A percentile compares a stretch with the other conserved stretches of the same genome.
phyloP scores from a whole-genome alignment of 1,140 invertebrate species.

The Schmidtea mediterranea region DNA sequence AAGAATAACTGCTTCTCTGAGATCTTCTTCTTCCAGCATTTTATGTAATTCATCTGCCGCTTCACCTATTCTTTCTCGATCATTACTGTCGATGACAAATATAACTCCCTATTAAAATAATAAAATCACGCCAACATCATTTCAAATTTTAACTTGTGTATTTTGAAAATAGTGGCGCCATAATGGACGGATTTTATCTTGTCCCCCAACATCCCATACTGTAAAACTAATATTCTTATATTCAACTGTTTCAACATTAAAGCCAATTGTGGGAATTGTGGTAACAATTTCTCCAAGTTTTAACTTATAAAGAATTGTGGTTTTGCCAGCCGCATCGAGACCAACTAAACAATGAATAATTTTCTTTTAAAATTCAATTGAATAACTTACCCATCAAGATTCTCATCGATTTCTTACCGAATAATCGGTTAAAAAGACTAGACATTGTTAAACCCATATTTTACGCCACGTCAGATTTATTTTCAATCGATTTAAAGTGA shows the following conservation, averaged over 20 bases:
- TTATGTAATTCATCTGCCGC: slow-evolving; percentile 70
- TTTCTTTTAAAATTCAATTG: too few relatives aligned
- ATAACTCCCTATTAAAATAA: slow-evolving; percentile 35
- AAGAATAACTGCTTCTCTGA: slow-evolving; percentile 74
- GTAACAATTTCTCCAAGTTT: slow-evolving; percentile 89
- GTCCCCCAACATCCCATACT: slow-evolving; percentile 29
- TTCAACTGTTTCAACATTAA: slow-evolving; percentile 19
- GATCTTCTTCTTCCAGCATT: slow-evolving; percentile 92
- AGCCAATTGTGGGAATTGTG: slow-evolving; percentile 68
- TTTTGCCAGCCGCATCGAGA: slow-evolving; percentile 83
- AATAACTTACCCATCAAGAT: slow-evolving; percentile 48
- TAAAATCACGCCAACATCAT: slow-evolving; percentile 11
- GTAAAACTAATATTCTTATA: slow-evolving; percentile 26
- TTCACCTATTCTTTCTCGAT: slow-evolving; percentile 74
- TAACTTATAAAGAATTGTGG: slow-evolving; percentile 81
- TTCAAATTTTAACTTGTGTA: slow-evolving; percentile 9
- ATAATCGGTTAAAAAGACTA: slow-evolving; percentile 61
- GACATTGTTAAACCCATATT: slow-evolving; percentile 33
- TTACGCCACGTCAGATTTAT: too few relatives aligned
- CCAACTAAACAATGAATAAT: slow-evolving; percentile 43
- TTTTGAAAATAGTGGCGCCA: slow-evolving; percentile 25
- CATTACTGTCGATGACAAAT: slow-evolving; percentile 85
- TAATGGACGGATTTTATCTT: slow-evolving; percentile 24
- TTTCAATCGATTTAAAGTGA: too few relatives aligned
- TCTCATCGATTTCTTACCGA: slow-evolving; percentile 92